A percentile compares a stretch with the other conserved stretches of the same genome.
These are phyloP conservation scores for Phylloscopus trochilus DNA, from an alignment of 2,113 vertebrate genomes.

Conservation along the genomic window DNA sequence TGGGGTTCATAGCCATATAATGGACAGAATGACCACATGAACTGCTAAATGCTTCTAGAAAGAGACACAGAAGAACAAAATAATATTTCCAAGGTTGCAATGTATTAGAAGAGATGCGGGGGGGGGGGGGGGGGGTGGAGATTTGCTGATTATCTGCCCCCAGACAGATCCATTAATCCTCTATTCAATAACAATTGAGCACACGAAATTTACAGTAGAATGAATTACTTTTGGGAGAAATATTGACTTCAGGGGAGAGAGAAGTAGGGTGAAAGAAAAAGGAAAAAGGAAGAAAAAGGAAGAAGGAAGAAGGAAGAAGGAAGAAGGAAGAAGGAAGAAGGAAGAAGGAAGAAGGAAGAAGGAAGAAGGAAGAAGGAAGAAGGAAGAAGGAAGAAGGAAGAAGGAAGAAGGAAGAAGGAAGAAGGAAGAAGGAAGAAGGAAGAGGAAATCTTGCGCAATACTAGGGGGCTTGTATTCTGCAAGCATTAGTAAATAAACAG, in stretches of 20 bases:
- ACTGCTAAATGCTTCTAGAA: background rate
- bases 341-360: no score
- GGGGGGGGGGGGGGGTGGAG: background rate
- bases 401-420: no score
- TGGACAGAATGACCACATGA: background rate
- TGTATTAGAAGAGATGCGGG: background rate
- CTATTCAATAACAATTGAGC: background rate
- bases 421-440: no score
- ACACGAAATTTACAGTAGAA: constrained; percentile 12
- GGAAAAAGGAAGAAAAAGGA: no score
- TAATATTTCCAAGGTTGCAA: background rate
- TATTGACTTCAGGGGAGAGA: background rate
- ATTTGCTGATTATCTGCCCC: background rate
- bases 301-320: no score
- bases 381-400: no score
- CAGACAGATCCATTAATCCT: background rate
- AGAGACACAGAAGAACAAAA: background rate
- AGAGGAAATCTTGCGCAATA: background rate
- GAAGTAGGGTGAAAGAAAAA: background rate
- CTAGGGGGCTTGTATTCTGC: background rate
- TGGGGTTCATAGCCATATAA: background rate
- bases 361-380: no score
- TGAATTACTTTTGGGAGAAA: background rate
- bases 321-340: no score
- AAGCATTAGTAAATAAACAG: background rate